A percentile compares a stretch with the other conserved stretches of the same genome.
These are phyloP conservation scores for Ara ararauna DNA, from an alignment of 2,797 vertebrate genomes.

Conservation along the genomic window DNA sequence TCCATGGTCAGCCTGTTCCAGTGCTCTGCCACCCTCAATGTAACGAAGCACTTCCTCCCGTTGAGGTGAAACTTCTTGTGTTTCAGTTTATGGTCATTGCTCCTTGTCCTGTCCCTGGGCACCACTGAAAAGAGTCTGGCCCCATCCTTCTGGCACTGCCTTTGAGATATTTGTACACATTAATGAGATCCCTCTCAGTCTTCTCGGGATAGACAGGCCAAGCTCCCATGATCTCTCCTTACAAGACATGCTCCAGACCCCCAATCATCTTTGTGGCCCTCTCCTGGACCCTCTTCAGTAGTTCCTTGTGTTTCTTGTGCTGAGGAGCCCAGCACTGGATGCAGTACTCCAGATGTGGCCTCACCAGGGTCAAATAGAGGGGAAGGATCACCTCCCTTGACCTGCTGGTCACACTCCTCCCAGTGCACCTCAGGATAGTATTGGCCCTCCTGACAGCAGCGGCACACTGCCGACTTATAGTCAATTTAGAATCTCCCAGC, in stretches of 20 bases:
- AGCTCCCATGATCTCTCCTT: not conserved
- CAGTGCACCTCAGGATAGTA: not conserved
- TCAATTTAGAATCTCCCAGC: not conserved
- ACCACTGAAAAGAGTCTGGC: not conserved
- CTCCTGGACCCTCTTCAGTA: not conserved
- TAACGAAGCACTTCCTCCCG: not conserved
- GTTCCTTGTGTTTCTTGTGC: not conserved
- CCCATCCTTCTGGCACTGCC: not conserved
- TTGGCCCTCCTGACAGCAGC: not conserved
- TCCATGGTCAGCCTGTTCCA: not conserved
- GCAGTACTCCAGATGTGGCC: not conserved
- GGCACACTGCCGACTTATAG: not conserved
- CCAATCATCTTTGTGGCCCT: not conserved
- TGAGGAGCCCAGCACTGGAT: not conserved
- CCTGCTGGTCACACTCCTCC: not conserved
- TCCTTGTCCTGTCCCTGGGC: not conserved
- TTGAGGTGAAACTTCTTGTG: not conserved
- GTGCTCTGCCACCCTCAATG: not conserved
- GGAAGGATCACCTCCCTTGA: not conserved
- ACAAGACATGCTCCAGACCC: not conserved
- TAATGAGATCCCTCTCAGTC: not conserved
- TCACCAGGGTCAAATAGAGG: not conserved
- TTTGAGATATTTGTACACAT: not conserved
- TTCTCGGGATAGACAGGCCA: not conserved
- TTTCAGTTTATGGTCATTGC: not conserved